Base-by-base conservation (phyloP, 92 coral and sea anemone species). In the Zoanthus gigantus region DNA sequence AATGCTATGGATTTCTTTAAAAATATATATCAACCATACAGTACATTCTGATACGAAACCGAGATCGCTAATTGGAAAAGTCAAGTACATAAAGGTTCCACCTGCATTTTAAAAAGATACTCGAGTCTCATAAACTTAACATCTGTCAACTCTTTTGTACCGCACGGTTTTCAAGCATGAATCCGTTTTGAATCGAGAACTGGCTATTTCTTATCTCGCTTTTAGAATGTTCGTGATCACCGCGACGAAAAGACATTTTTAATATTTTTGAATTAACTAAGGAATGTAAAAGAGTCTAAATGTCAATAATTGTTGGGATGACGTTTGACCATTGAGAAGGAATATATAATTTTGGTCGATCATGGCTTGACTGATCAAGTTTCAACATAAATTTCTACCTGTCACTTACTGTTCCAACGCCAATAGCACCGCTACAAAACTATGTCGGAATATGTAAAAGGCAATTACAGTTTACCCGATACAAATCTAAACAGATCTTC, bases 361-460 rank as follows among this genome's bases (percentile, higher is more conserved):
- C 84, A 79, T 61, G 84, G 32, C 77, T 42, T 73, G 76, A 72
- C n/a, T 23, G 60, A 44, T 81, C 47, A 66, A 81, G 46, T 81
- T 81, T 81, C 85, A 81, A 65, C 85, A 66, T 44, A 65, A 67
- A 17, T 54, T 60, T 60, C 44, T 50, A 13, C 74, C 57, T 45
- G 73, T 65, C 73, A 47, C 72, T 34, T 53, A 34, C 56, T 9
- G 85, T 81, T 29, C 74, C 75, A 46, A 6, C 63, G 18, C 58
- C 65, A 11, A 66, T 65, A 45, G 60, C 28, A 28, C 72, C 13
- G 37, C 28, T 18, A 66, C 66, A 81, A 81, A 68, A 81, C 9
- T 50, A 50, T 81, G 85, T 65, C 85, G 60, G 85, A 81, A 63
- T 81, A 42, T 66, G 85, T 60, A 53, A 81, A n/a, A 66, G 85